Base-by-base conservation (phyloP, 2,113 vertebrate species). In the Aegithalos caudatus region DNA sequence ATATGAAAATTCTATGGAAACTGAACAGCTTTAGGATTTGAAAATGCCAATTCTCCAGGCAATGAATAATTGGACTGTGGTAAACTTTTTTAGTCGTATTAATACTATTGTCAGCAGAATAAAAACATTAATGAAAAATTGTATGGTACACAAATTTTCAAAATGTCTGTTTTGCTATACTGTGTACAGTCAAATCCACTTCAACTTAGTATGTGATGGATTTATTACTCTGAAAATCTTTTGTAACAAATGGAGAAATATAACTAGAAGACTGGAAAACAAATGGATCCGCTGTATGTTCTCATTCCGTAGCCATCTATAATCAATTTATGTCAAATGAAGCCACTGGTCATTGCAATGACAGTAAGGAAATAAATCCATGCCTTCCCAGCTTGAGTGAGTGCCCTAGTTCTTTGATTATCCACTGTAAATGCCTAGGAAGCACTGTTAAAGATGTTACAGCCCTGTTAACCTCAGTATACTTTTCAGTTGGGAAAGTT, bases 1-100 rank as follows among this genome's bases (percentile, higher is more conserved):
- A 57, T 56, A 95, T 83, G 92, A 94, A 95, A 97, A 94, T 81
- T 92, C 82, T 86, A 54, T 45, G 48, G 86, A 94, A 96, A 97
- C 35, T 51, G 84, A 92, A 86, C 7, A n/a, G 80, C 78, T 84
- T 95, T 65, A 81, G 62, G 69, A 45, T 35, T 83, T 48, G 23
- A 86, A 88, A 54, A 87, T 88, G 91, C 33, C 42, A 86, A 3
- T 67, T 92, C 76, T 90, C 56, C 48, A 80, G 85, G 42, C 42
- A 88, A 81, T 27, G 50, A 60, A 57, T 85, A 94, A 94, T 27
- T 76, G 54, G 54, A 84, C 8, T 91, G 67, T 61, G 71, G 58
- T 58, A 92, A 97, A n/a, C n/a, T n/a, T n/a, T n/a, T n/a, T n/a
- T n/a, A n/a, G n/a, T n/a, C n/a, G n/a, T n/a, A n/a, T 57, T 95